Base-by-base conservation (phyloP, 2,113 vertebrate genomes). In the Heteronetta atricapilla region DNA sequence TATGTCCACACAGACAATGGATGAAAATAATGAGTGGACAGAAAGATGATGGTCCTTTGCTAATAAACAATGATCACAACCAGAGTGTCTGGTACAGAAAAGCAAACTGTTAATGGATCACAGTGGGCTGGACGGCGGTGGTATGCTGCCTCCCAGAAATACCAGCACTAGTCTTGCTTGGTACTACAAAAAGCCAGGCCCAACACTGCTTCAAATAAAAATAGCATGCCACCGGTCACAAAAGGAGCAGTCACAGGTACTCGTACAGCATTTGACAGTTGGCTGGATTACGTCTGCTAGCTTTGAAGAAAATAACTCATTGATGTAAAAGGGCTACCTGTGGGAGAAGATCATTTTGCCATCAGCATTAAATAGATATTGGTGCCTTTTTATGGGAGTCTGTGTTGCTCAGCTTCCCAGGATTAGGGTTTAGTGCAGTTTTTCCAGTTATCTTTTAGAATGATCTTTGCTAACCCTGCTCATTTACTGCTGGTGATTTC, bases 1-100 rank as follows among this genome's bases (percentile, higher is more conserved):
- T 5, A 26, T n/a, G 13, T 34, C n/a, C 1, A 0, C 3, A 1
- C 18, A 9, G 31, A 13, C 0, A 18, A 29, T 4, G 15, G 19
- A 33, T 73, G 64, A 28, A 76, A 60, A 42, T 42, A 38, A 64
- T 58, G 34, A 23, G 1, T 33, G 68, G 36, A 36, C 36, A 4
- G 62, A 36, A 88, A 55, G 31, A 8, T 29, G 55, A 38, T 10
- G 50, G 36, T 50, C 4, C 13, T 59, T 36, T 56, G 52, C 66
- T 68, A 48, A 42, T 28, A 59, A 34, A 8, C 15, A n/a, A 33
- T 11, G 69, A 38, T 29, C 13, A 19, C 28, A 36, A 46, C 38
- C 2, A 3, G 11, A 29, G n/a, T 19, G 33, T 19, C 13, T 13
- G 52, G 28, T 34, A 34, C 0, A 0, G 50, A 12, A 74, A 66